A percentile compares a stretch with the other conserved stretches of the same genome.
Conservation (phyloP, 1,140 invertebrate species). For the Drosophila varians region DNA sequence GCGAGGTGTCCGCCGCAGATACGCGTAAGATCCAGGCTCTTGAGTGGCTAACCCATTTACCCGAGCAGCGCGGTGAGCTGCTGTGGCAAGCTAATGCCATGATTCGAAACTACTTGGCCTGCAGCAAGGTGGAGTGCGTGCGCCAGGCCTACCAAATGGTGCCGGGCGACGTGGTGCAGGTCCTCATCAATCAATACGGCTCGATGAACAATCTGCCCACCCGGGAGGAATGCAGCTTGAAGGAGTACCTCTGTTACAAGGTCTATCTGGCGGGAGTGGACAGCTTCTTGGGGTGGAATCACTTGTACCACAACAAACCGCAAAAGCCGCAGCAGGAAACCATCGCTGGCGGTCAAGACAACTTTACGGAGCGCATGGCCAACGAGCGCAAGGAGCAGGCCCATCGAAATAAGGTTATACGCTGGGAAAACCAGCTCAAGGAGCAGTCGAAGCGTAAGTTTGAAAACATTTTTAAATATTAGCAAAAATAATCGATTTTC, state of each 20-base stretch:
- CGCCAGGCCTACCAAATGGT: slow-evolving; percentile 89
- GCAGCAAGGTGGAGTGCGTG: slow-evolving; percentile 88
- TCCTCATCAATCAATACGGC: slow-evolving; percentile 85
- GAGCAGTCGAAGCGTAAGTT: slow-evolving; percentile 86
- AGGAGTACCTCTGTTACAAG: slow-evolving; percentile 91
- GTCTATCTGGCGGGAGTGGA: slow-evolving; percentile 93
- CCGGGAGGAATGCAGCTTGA: slow-evolving; percentile 86
- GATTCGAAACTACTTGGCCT: slow-evolving; percentile 91
- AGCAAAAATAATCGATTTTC: not conserved
- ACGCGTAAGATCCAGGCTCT: slow-evolving; percentile 90
- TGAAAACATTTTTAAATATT: accelerated
- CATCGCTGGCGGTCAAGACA: slow-evolving; percentile 54
- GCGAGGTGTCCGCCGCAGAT: slow-evolving; percentile 62
- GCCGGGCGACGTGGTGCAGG: slow-evolving; percentile 87
- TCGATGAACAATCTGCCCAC: slow-evolving; percentile 85
- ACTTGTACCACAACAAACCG: slow-evolving; percentile 91
- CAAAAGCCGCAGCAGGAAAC: slow-evolving; percentile 85
- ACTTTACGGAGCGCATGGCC: slow-evolving; percentile 94
- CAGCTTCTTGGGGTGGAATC: slow-evolving; percentile 94
- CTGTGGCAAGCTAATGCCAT: slow-evolving; percentile 95
- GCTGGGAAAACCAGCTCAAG: slow-evolving; percentile 89
- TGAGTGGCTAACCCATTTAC: slow-evolving; percentile 94
- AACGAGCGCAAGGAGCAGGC: slow-evolving; percentile 92
- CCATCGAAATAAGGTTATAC: slow-evolving; percentile 89
- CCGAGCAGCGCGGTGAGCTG: slow-evolving; percentile 90